Evolutionary conservation across 2,113 vertebrate genomes (phyloP).

Genomic region (Cinclus mexicanus): DNA sequence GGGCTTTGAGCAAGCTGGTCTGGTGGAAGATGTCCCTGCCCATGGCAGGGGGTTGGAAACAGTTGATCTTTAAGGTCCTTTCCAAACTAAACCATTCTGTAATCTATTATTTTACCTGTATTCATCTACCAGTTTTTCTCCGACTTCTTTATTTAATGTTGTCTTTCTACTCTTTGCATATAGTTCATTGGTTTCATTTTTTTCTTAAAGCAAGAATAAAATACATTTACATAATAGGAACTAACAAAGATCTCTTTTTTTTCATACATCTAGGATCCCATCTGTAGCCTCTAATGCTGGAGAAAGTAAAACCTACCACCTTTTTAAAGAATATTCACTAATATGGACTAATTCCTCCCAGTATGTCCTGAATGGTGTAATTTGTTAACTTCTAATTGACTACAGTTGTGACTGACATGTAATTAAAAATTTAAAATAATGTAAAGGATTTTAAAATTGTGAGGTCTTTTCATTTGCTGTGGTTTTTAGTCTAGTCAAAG

Average conservation of each 20-base stretch:
- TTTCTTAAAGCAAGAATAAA: neutral
- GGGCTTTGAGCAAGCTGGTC: neutral
- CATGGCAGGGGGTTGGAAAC: neutral
- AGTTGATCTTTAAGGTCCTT: neutral
- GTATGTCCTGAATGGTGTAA: neutral
- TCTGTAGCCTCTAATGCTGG: neutral
- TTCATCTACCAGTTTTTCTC: neutral
- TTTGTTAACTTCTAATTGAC: neutral
- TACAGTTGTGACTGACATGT: neutral
- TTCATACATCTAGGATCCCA: neutral
- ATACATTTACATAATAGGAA: neutral
- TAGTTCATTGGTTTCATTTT: neutral
- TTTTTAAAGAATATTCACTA: neutral
- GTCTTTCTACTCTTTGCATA: neutral
- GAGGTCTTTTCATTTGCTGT: neutral
- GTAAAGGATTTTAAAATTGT: neutral
- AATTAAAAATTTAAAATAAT: neutral
- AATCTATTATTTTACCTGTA: neutral
- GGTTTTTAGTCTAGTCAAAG: neutral
- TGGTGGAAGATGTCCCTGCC: neutral
- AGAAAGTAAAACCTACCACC: neutral
- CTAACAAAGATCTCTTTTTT: neutral
- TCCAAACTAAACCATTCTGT: neutral
- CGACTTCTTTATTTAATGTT: neutral
- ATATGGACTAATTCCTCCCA: neutral